Evolutionary conservation across 2,888 invertebrate genomes (phyloP), one percentile per base, ranked within the genome.

Genomic region (Choreutis nemorana): DNA sequence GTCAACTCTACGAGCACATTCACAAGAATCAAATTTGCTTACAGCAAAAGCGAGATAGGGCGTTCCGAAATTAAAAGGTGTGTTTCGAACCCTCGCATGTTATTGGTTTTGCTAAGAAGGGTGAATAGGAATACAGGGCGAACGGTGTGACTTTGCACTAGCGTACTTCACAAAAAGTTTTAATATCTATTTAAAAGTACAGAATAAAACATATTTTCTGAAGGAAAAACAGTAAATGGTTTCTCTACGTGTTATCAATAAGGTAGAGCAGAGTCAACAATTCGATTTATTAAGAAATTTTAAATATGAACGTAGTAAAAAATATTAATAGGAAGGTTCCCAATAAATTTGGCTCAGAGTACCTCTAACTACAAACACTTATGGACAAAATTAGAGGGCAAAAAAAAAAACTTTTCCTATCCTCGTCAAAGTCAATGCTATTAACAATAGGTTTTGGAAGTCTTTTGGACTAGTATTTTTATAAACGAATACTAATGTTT

Each of bases 31-130:
- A 43, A 36, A 48, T 36, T 60, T 42, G 37, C 22, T 14, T 23
- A 10, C 13, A 29, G 28, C 33, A 31, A 8, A 14, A 8, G 36
- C 42, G 34, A 48, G 41, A 51, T 71, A 70, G 59, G 68, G 60
- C 71, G 63, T 73, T 70, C 52, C 57, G 49, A 28, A 40, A 44
- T 41, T 51, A 40, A 44, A 40, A 40, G 40, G 48, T 48, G 53
- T 44, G 44, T 49, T 52, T 46, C 37, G 55, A 63, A 70, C 66
- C 66, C 72, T 67, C 59, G 62, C 63, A 53, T 68, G 70, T 75
- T 71, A 78, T 78, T 78, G 77, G 77, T 67, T 73, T 75, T 66
- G 54, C 51, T 56, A 44, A 46, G 55, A 55, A 66, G 77, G 73
- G 73, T 67, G 71, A 72, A 61, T 44, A 52, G 48, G 48, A 50